Percentiles rank a stretch among this genome's conserved stretches.
Conservation (phyloP, 2,113 vertebrate genomes). For the Takifugu bimaculatus region DNA sequence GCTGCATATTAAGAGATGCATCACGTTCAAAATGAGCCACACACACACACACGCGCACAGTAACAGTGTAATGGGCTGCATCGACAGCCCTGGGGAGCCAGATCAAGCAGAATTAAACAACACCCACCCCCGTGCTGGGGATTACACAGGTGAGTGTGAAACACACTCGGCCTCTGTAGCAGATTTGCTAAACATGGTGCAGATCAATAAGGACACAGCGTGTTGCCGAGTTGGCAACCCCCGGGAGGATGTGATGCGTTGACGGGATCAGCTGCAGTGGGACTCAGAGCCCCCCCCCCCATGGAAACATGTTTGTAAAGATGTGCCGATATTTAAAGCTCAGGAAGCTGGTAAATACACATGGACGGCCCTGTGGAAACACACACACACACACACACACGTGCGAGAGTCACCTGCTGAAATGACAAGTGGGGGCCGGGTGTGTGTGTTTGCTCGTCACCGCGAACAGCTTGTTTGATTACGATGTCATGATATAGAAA, state of each 20-base stretch:
- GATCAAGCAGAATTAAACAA: conserved; percentile 52
- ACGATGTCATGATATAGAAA: background rate
- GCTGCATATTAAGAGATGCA: background rate
- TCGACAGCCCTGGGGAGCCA: conserved; percentile 22
- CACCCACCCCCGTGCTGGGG: conserved; percentile 12
- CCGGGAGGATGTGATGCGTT: conserved; percentile 13
- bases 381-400: background rate
- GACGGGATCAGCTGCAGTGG: conserved; percentile 19
- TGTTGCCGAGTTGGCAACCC: conserved; percentile 27
- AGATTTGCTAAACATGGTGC: conserved; percentile 39
- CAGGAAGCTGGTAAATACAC: background rate
- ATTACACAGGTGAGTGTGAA: conserved; percentile 33
- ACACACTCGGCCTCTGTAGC: conserved; percentile 13
- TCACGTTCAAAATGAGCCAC: background rate
- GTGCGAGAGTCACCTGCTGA: too few relatives aligned
- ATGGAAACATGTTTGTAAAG: background rate
- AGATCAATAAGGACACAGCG: conserved; percentile 51
- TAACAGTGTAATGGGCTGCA: conserved; percentile 17
- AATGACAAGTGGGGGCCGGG: too few relatives aligned
- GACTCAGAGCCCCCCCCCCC: conserved; percentile 10
- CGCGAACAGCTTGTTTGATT: too few relatives aligned
- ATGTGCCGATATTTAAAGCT: background rate
- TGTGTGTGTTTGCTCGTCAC: too few relatives aligned
- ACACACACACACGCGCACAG: conserved; percentile 3
- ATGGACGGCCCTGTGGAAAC: background rate